Percentiles rank a stretch among this genome's conserved stretches.
Conservation (phyloP, 2,797 vertebrate species). For the Myotis myotis region DNA sequence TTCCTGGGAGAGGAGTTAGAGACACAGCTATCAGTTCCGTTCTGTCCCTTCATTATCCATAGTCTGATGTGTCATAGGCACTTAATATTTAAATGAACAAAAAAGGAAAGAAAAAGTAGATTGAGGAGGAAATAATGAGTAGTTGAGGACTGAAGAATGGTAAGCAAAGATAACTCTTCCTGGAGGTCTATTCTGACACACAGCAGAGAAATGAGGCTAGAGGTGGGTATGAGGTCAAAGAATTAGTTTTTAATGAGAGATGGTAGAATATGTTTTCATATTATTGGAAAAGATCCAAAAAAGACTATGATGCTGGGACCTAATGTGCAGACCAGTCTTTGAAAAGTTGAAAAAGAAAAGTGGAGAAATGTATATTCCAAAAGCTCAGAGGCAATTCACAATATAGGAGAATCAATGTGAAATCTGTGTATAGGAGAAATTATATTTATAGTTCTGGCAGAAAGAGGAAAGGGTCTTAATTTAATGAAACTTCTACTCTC, state of each 20-base stretch:
- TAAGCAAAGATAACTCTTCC: neutral
- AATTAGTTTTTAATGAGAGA: neutral
- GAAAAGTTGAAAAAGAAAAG: neutral
- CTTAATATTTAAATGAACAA: conserved; percentile 9
- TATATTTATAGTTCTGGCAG: neutral
- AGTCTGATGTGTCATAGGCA: neutral
- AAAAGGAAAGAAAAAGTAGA: neutral
- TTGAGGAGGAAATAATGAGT: neutral
- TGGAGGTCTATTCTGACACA: neutral
- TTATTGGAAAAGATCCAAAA: neutral
- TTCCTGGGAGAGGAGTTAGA: too few species aligned
- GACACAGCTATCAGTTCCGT: too few species aligned
- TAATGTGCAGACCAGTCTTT: neutral
- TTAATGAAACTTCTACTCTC: neutral
- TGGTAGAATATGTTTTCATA: neutral
- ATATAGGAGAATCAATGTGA: neutral
- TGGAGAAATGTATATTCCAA: neutral
- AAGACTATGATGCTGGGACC: neutral
- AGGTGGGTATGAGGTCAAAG: neutral
- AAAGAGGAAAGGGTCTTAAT: neutral
- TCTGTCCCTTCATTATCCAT: too few species aligned
- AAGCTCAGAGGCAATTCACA: neutral
- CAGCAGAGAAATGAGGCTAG: neutral
- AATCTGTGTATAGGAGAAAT: neutral
- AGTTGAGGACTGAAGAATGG: neutral